Conservation (phyloP, 2,888 invertebrate species). For the Lepidocyrtoides sp. region DNA sequence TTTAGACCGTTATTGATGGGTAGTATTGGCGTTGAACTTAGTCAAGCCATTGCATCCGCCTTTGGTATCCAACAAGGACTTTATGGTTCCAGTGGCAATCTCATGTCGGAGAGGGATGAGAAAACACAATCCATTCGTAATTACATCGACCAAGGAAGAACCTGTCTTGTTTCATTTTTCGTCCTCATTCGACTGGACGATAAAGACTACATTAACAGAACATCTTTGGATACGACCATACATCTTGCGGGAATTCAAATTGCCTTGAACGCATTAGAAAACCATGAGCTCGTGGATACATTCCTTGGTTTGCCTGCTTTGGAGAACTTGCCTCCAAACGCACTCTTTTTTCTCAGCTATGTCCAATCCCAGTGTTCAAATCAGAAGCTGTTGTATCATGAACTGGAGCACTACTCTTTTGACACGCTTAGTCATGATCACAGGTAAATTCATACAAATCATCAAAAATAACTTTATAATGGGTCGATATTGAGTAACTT, state of each 20-base stretch:
- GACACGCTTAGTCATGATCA: constrained; percentile 86
- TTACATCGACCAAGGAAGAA: constrained; percentile 81
- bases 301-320: constrained; percentile 86
- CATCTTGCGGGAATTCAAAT: constrained; percentile 84
- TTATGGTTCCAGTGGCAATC: constrained; percentile 86
- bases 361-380: constrained; percentile 88
- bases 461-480: neutral
- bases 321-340: constrained; percentile 87
- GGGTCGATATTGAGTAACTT: neutral
- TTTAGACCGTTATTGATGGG: constrained; percentile 88
- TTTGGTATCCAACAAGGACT: constrained; percentile 87
- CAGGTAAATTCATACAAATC: constrained; percentile 86
- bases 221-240: constrained; percentile 84
- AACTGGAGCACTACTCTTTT: constrained; percentile 87
- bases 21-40: constrained; percentile 86
- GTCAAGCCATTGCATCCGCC: constrained; percentile 87
- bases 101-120: constrained; percentile 86
- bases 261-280: constrained; percentile 80
- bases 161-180: constrained; percentile 83
- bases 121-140: constrained; percentile 81
- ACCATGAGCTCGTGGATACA: constrained; percentile 52
- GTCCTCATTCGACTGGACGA: constrained; percentile 84
- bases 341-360: constrained; percentile 88
- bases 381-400: constrained; percentile 86
- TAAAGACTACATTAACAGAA: constrained; percentile 83